Evolutionary conservation across 2,797 vertebrate species (phyloP).

Genomic region (Pantherophis alleghaniensis): DNA sequence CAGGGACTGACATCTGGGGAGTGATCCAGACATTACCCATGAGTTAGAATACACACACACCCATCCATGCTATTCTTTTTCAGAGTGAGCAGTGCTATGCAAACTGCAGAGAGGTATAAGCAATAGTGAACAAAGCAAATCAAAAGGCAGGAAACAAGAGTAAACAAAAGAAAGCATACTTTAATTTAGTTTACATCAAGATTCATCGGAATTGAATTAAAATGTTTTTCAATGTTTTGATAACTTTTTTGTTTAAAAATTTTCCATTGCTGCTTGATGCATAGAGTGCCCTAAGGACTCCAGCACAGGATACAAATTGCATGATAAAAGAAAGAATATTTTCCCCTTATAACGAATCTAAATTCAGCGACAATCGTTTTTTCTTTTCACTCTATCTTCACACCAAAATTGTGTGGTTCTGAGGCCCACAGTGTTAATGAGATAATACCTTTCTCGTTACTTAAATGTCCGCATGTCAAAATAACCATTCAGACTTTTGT

Average conservation of each 20-base stretch:
- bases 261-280: neutral
- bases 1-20: neutral
- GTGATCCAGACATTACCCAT: neutral
- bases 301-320: neutral
- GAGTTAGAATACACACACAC: neutral
- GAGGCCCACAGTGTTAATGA: neutral
- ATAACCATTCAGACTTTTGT: too few species aligned
- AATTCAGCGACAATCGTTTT: neutral
- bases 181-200: neutral
- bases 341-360: neutral
- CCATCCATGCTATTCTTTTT: neutral
- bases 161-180: neutral
- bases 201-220: neutral
- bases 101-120: neutral
- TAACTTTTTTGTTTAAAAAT: neutral
- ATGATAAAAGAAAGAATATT: neutral
- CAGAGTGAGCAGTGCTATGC: neutral
- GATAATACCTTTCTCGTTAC: neutral
- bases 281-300: neutral
- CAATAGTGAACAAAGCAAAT: neutral
- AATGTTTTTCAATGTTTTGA: neutral
- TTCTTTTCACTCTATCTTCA: neutral
- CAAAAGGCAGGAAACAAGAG: neutral
- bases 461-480: neutral
- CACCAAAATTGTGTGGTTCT: neutral